These are phyloP conservation scores for Brassicogethes aeneus DNA, from an alignment of 2,888 invertebrate species.

Conservation along the genomic window DNA sequence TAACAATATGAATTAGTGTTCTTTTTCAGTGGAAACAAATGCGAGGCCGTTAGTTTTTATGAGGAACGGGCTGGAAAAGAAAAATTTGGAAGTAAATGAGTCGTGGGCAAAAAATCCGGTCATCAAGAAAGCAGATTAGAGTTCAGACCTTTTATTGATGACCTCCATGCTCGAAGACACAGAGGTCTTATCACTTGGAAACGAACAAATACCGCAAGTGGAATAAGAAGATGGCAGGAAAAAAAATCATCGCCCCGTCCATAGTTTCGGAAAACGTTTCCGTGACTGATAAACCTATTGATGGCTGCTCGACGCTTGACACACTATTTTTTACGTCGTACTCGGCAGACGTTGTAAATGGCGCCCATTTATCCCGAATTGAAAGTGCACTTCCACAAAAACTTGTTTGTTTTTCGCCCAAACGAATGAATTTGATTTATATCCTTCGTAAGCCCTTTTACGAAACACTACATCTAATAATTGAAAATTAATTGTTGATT, in stretches of 20 bases:
- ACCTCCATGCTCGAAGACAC: slow-evolving; percentile 40
- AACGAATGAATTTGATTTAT: slow-evolving; percentile 7
- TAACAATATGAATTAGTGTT: too few relatives aligned
- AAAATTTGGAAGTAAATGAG: slow-evolving; percentile 37
- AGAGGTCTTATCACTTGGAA: slow-evolving; percentile 41
- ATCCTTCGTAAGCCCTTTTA: too few relatives aligned
- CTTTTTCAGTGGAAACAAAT: slow-evolving; percentile 1
- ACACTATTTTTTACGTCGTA: slow-evolving; percentile 29
- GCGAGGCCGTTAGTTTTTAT: neutral
- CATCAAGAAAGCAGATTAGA: slow-evolving; percentile 39
- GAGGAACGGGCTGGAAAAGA: slow-evolving; percentile 13
- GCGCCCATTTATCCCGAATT: slow-evolving; percentile 11
- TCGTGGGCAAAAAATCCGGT: slow-evolving; percentile 38
- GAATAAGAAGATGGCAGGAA: slow-evolving; percentile 18
- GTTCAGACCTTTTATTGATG: slow-evolving; percentile 39
- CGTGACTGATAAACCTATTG: slow-evolving; percentile 40
- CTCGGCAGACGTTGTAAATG: slow-evolving; percentile 5
- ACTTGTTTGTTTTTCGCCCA: slow-evolving; percentile 9
- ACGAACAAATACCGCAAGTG: slow-evolving; percentile 35
- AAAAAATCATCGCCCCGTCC: slow-evolving; percentile 39
- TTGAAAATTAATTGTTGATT: too few relatives aligned
- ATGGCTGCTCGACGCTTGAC: slow-evolving; percentile 36
- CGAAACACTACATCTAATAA: too few relatives aligned
- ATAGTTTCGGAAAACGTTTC: slow-evolving; percentile 32
- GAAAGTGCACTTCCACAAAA: slow-evolving; percentile 7